Evolutionary conservation across 2,113 vertebrate species (phyloP).

Genomic region (Gymnarchus niloticus): DNA sequence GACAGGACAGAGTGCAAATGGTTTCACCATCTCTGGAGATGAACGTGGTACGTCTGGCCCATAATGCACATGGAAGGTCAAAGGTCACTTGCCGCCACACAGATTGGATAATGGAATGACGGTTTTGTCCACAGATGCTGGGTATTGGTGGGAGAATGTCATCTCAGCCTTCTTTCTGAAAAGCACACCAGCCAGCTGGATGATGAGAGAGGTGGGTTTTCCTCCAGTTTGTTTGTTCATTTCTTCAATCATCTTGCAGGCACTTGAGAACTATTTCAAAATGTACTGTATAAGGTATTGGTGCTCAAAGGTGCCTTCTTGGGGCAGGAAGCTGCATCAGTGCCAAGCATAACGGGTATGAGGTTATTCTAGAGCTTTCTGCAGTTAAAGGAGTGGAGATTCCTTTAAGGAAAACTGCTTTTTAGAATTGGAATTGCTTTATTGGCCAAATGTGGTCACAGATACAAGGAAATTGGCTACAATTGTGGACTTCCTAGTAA

Average conservation of each 20-base stretch:
- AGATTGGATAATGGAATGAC: neutral
- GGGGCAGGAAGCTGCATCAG: too few relatives aligned
- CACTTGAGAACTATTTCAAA: neutral
- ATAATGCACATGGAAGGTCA: neutral
- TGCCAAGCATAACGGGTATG: too few relatives aligned
- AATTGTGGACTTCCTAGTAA: too few relatives aligned
- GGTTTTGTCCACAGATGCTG: slow-evolving; percentile 44
- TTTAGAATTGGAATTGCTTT: too few relatives aligned
- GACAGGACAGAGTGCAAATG: slow-evolving; percentile 86
- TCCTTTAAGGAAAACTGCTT: too few relatives aligned
- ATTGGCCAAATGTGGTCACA: too few relatives aligned
- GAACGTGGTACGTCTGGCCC: slow-evolving; percentile 65
- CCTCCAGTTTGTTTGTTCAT: neutral
- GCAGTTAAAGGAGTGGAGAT: too few relatives aligned
- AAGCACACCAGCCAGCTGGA: slow-evolving; percentile 79
- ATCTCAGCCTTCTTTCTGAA: slow-evolving; percentile 71
- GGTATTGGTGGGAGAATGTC: slow-evolving; percentile 79
- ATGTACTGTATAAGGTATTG: too few relatives aligned
- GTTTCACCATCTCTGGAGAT: slow-evolving; percentile 82
- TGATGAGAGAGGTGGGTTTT: slow-evolving; percentile 77
- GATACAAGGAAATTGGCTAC: too few relatives aligned
- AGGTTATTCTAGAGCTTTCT: too few relatives aligned
- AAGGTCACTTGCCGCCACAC: too few relatives aligned
- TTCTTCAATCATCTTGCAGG: neutral
- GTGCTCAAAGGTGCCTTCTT: too few relatives aligned